Evolutionary conservation across 1,140 invertebrate genomes (phyloP), one percentile per base, ranked within the genome.

Genomic region (Drosophila sp.): DNA sequence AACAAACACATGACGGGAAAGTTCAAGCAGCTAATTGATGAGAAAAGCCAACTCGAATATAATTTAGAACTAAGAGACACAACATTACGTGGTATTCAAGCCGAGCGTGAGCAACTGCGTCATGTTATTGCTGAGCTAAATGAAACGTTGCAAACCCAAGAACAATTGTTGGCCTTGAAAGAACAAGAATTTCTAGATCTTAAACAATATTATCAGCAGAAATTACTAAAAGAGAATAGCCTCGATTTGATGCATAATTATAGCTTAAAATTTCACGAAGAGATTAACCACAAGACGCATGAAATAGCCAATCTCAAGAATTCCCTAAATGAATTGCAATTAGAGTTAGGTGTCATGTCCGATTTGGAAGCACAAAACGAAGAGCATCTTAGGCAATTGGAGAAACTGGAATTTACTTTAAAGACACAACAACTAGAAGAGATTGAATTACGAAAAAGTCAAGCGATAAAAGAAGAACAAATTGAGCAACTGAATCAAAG

Each of bases 1-100:
- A 91, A 91, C 61, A 90, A 86, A n/a, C 71, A 72, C 29, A 79
- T 91, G 62, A 91, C 85, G 1, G 78, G 75, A 0, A 78, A 81
- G 54, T 91, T 82, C 33, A 80, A 77, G 44, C 72, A 90, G 55
- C 68, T 91, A 1, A 47, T 90, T n/a, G 76, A 80, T 30, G 73
- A 80, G 10, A 85, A 90, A 8, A 61, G 64, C 2, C 55, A 70
- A 27, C 56, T 91, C 58, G 76, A 85, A 54, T 63, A 80, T 11
- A 81, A 80, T 10, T 40, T 91, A 8, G 70, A 86, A 33, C 30
- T 76, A 7, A 76, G 69, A 29, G 75, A 68, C 11, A 47, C 60
- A 2, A 60, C 79, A 0, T 32, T 91, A 10, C 67, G 66, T 3
- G 55, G 61, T 27, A 69, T 83, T 29, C 72, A 68, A 17, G 69